Conservation (phyloP, 2,888 invertebrate genomes). For the Melipona bicolor region DNA sequence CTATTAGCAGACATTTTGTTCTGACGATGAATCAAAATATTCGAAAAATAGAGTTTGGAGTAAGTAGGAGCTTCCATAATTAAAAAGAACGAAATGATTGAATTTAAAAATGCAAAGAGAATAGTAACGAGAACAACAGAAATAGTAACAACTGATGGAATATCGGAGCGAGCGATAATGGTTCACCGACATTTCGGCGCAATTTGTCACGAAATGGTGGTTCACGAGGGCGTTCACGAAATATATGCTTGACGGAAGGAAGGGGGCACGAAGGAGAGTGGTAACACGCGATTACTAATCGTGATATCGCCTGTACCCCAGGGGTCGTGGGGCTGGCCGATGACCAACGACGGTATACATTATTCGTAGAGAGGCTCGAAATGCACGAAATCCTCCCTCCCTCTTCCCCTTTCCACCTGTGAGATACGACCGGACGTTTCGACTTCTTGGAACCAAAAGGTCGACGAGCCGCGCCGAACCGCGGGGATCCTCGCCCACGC, state of each 20-base stretch:
- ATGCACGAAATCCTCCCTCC: conserved; percentile 64
- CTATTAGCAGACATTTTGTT: too few species aligned
- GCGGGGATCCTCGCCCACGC: conserved; percentile 77
- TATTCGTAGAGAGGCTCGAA: conserved; percentile 70
- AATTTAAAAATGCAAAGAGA: not conserved
- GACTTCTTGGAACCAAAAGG: conserved; percentile 74
- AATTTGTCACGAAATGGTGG: conserved; percentile 51
- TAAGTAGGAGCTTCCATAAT: too few species aligned
- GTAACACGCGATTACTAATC: conserved; percentile 75
- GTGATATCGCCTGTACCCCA: conserved; percentile 73
- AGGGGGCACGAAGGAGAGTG: conserved; percentile 50
- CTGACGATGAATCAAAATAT: too few species aligned
- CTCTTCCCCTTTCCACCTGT: conserved; percentile 47
- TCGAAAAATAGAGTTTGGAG: too few species aligned
- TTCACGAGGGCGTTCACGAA: conserved; percentile 40
- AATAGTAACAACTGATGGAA: conserved; percentile 7
- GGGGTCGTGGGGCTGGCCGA: conserved; percentile 70
- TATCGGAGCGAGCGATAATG: conserved; percentile 35
- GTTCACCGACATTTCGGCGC: conserved; percentile 42
- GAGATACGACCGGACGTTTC: conserved; percentile 74
- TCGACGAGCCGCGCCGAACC: conserved; percentile 73
- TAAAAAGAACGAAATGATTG: not conserved
- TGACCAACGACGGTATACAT: conserved; percentile 73
- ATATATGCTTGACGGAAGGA: conserved; percentile 28
- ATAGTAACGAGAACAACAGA: not conserved